Base-by-base conservation (phyloP, 2,797 vertebrate species). In the Manis javanica region DNA sequence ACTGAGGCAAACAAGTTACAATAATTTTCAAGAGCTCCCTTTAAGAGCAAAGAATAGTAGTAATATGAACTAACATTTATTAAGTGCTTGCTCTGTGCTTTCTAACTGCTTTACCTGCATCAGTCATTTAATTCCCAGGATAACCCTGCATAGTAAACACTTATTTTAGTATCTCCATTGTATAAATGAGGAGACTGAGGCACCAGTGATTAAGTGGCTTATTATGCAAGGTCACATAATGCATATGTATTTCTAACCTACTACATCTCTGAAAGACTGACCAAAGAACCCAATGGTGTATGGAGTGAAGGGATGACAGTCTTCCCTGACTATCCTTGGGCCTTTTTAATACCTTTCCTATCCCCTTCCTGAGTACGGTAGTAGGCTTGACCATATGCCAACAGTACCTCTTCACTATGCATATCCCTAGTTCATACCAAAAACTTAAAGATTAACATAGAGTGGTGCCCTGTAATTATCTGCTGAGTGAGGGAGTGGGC, bases 221-320 rank as follows among this genome's bases (percentile, higher is more conserved):
- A 6, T 59, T 78, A 6, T 59, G 39, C 1, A 51, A 78, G 24
- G 49, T 42, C 81, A 24, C 15, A 31, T 19, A n/a, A 15, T 9
- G 19, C 46, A 49, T 55, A 11, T 31, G 46, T 51, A 46, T 49
- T 31, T 29, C 26, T 11, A 49, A 19, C 16, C 16, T 49, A 31
- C 42, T 0, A 5, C 2, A 16, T 21, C 72, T 3, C 2, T 2
- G 5, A n/a, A 51, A 29, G 15, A n/a, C 42, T 51, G 29, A 31
- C 46, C 46, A 51, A 46, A 51, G 46, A 46, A 46, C 10, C 46
- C 46, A 46, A 8, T 49, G 16, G 72, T 74, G 26, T 51, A 21
- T 21, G 37, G 9, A 10, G 72, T 31, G 39, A 51, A 31, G 16
- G 26, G 46, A 39, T 39, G 37, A 74, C 29, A 51, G 46, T 74